Evolutionary conservation across 2,888 invertebrate genomes (phyloP).

Genomic region (Drosophila siamana): DNA sequence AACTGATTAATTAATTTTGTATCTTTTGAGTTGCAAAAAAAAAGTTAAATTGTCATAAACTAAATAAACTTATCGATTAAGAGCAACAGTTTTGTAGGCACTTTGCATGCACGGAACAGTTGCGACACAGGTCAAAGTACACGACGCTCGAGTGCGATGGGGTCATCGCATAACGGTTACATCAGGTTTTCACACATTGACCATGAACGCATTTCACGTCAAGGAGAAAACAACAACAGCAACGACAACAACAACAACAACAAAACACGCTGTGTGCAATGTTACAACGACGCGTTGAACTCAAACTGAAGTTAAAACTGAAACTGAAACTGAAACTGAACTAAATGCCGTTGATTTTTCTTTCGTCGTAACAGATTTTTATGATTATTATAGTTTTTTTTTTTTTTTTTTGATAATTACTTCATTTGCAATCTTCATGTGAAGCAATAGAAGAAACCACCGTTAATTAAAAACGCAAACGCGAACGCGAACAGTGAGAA

Average conservation of each 20-base stretch:
- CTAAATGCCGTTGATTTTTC: slow-evolving; percentile 63
- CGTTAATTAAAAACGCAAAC: slow-evolving; percentile 81
- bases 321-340: slow-evolving; percentile 34
- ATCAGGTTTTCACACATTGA: slow-evolving; percentile 72
- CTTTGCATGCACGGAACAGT: background rate
- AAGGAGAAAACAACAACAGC: slow-evolving; percentile 57
- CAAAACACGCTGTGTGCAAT: slow-evolving; percentile 22
- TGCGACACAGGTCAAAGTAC: slow-evolving; percentile 10
- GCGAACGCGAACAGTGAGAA: slow-evolving; percentile 33
- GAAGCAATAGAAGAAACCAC: slow-evolving; percentile 73
- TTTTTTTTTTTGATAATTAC: slow-evolving; percentile 65
- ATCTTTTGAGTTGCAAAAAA: too few relatives aligned
- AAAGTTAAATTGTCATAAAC: too few relatives aligned
- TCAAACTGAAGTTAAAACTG: slow-evolving; percentile 14
- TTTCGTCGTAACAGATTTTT: slow-evolving; percentile 50
- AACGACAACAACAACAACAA: background rate
- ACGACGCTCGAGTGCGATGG: slow-evolving; percentile 4
- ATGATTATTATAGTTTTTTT: slow-evolving; percentile 21
- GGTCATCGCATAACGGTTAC: slow-evolving; percentile 60
- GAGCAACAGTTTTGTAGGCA: background rate
- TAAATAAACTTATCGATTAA: slow-evolving; percentile 10
- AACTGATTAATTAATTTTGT: too few relatives aligned
- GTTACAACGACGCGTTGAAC: slow-evolving; percentile 19
- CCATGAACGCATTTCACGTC: slow-evolving; percentile 75
- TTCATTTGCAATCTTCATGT: slow-evolving; percentile 79